A percentile compares a stretch with the other conserved stretches of the same genome.
These are phyloP conservation scores for Ceyx margarethae DNA, from an alignment of 2,113 vertebrate genomes.

Conservation along the genomic window DNA sequence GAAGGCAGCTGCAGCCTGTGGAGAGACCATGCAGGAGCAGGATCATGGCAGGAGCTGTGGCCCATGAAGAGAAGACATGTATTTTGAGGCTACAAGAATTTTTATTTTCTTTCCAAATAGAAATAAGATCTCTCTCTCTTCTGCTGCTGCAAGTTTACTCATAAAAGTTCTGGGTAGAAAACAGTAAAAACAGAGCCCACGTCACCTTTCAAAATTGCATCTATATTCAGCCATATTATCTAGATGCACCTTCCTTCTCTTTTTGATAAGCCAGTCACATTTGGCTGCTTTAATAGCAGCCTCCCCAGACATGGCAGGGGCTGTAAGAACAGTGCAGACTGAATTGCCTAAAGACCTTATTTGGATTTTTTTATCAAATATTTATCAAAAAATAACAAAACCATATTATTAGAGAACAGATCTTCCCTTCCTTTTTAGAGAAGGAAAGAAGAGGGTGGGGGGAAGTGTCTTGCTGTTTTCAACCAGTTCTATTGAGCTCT, in stretches of 20 bases:
- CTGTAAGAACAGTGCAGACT: not conserved
- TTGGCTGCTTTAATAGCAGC: not conserved
- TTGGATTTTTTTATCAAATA: not conserved
- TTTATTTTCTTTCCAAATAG: not conserved
- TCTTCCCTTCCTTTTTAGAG: not conserved
- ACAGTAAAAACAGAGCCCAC: not conserved
- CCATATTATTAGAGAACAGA: not conserved
- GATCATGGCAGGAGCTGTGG: not conserved
- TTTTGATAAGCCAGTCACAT: not conserved
- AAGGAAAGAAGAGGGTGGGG: not conserved
- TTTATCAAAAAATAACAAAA: not conserved
- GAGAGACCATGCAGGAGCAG: not conserved
- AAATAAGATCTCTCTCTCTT: not conserved
- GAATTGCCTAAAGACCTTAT: not conserved
- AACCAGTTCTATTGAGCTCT: not conserved
- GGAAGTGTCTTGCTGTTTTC: not conserved
- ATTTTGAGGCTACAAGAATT: not conserved
- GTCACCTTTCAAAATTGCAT: not conserved
- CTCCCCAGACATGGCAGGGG: not conserved
- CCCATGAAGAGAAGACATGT: fast-evolving
- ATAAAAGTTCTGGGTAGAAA: not conserved
- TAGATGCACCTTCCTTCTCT: not conserved
- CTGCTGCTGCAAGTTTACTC: not conserved
- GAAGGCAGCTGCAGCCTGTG: not conserved
- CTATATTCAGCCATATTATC: not conserved